phyloP scores from a whole-genome alignment of 1,140 invertebrate genomes.

The Nasonia giraulti region DNA sequence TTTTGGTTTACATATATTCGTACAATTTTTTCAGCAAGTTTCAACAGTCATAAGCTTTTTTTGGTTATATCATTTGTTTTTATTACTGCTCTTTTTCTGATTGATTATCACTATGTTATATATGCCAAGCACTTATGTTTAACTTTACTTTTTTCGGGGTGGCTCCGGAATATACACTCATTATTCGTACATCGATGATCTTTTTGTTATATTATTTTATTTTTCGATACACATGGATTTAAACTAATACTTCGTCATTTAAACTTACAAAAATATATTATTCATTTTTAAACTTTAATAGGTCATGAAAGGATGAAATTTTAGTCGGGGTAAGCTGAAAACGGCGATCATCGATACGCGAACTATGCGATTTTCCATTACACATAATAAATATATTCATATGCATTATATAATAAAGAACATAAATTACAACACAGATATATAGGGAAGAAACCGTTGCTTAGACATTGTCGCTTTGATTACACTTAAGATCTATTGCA shows the following conservation, averaged over 20 bases:
- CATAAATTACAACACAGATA: constrained; percentile 63
- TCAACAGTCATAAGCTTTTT: constrained; percentile 23
- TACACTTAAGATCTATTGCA: constrained; percentile 39
- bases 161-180: background rate
- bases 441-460: constrained; percentile 62
- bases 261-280: background rate
- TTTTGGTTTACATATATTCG: background rate
- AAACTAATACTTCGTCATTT: background rate
- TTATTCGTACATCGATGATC: background rate
- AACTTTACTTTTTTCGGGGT: background rate
- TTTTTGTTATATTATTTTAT: background rate
- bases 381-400: constrained; percentile 49
- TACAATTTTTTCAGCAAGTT: constrained; percentile 3
- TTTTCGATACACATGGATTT: background rate
- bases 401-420: constrained; percentile 59
- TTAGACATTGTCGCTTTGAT: constrained; percentile 50
- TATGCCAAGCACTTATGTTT: background rate
- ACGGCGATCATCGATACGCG: constrained; percentile 23
- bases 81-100: constrained; percentile 14
- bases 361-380: constrained; percentile 18
- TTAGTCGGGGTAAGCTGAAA: background rate
- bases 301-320: background rate
- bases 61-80: background rate
- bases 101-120: constrained; percentile 8
- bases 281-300: background rate